These are phyloP conservation scores for Sebastes schlegelii DNA, from an alignment of 2,113 vertebrate species.

Conservation along the genomic window DNA sequence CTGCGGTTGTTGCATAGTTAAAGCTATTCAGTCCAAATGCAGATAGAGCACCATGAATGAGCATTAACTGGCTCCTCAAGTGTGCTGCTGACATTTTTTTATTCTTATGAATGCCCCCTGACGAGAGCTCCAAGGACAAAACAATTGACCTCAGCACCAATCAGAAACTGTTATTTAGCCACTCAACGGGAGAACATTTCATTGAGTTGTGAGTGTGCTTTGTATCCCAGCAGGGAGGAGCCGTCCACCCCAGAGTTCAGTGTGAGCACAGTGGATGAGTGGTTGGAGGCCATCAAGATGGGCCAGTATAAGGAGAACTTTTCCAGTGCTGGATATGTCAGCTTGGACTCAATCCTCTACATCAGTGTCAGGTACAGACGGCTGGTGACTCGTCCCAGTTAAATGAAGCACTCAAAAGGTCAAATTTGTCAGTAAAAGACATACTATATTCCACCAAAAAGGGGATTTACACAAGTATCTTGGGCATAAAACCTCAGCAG, in stretches of 20 bases:
- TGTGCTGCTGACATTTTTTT: neutral
- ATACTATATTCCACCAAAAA: conserved; percentile 17
- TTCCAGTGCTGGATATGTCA: conserved; percentile 85
- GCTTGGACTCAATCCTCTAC: conserved; percentile 87
- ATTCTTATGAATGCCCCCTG: neutral
- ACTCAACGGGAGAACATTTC: conserved; percentile 14
- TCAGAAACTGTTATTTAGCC: conserved; percentile 21
- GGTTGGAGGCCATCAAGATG: conserved; percentile 88
- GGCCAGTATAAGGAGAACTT: conserved; percentile 88
- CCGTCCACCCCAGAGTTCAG: conserved; percentile 84
- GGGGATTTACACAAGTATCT: conserved; percentile 11
- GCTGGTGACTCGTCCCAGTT: conserved; percentile 16
- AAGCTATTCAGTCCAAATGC: conserved; percentile 15
- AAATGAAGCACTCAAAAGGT: conserved; percentile 41
- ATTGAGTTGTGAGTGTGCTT: conserved; percentile 51
- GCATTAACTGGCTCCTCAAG: conserved; percentile 5
- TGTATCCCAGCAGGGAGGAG: conserved; percentile 81
- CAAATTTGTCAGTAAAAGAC: conserved; percentile 34
- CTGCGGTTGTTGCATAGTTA: conserved; percentile 9
- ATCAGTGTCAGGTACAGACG: conserved; percentile 84
- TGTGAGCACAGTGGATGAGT: conserved; percentile 86
- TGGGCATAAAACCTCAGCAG: conserved; percentile 17
- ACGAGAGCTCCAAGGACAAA: neutral
- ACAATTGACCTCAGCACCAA: neutral
- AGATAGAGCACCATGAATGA: conserved; percentile 17